Evolutionary conservation across 2,888 invertebrate genomes (phyloP), one percentile per base, ranked within the genome.

Genomic region (Rotaria sp.): DNA sequence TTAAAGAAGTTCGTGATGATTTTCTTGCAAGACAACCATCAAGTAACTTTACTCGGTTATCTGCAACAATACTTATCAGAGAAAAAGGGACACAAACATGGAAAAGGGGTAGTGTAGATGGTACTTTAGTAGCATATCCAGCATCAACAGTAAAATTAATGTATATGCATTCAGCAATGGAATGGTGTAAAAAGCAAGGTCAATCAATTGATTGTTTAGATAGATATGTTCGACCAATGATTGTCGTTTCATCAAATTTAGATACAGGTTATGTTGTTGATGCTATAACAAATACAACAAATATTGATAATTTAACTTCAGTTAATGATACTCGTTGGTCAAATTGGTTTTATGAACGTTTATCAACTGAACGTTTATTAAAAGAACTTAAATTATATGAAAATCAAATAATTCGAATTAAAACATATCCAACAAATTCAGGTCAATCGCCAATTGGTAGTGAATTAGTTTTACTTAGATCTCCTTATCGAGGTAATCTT

Each of bases 201-300:
- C 13, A 45, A 8, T 26, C 41, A 45, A 45, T 80, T 45, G 41
- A 80, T 80, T 80, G 80, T 45, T 15, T 80, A 11, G 80, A 80
- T 80, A 24, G 45, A 80, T 80, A 80, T 80, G 80, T 80, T 45
- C 80, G 80, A n/a, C 80, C 80, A 11, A 80, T 80, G 80, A n/a
- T 80, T 11, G 21, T 45, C 1, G 80, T 80, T 80, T 45, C 45
- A 26, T 80, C 80, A n/a, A 80, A 80, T 80, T 80, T 80, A 45
- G 80, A 80, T 80, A 80, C 80, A 41, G 80, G 80, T n/a, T 41
- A 45, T 80, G 80, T 80, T 80, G 45, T 80, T 41, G 80, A 80
- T 80, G 45, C 41, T 2, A 80, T 80, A 80, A 80, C 80, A 45
- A 80, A 80, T 45, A 80, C 80, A 24, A 80, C 80, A 45, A 80